phyloP scores from a whole-genome alignment of 2,797 vertebrate genomes.

The Pyrocephalus nanus region DNA sequence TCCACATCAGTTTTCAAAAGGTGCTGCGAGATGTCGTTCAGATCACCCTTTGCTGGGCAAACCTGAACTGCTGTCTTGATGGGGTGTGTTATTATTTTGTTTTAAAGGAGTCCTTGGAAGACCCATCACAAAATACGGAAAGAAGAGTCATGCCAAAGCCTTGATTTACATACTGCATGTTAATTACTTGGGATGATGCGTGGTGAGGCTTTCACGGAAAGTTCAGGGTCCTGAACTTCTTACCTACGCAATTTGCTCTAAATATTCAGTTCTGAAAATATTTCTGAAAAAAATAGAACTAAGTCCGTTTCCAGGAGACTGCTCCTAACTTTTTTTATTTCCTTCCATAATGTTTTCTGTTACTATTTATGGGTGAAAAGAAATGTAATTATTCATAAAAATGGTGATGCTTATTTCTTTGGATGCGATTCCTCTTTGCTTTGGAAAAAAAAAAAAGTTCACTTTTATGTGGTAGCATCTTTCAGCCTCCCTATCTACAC shows the following conservation, averaged over 20 bases:
- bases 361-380: neutral
- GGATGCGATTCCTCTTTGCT: neutral
- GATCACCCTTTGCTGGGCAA: constrained; percentile 76
- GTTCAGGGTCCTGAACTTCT: neutral
- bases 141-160: rapidly evolving
- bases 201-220: neutral
- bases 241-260: neutral
- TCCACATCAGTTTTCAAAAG: neutral
- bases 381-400: neutral
- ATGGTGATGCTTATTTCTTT: neutral
- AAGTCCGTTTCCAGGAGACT: neutral
- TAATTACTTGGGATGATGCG: neutral
- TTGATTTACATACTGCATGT: neutral
- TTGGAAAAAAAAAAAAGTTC: neutral
- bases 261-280: neutral
- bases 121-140: neutral
- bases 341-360: neutral
- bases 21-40: constrained; percentile 59
- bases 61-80: constrained; percentile 87
- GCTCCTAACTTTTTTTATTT: neutral
- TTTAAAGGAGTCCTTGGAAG: constrained; percentile 61
- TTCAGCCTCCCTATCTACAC: neutral
- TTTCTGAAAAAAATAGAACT: neutral
- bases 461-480: neutral
- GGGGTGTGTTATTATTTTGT: constrained; percentile 85